Percentiles rank a stretch among this genome's conserved stretches.
Conservation (phyloP, 92 coral and sea anemone species). For the Heliopora coerulea region DNA sequence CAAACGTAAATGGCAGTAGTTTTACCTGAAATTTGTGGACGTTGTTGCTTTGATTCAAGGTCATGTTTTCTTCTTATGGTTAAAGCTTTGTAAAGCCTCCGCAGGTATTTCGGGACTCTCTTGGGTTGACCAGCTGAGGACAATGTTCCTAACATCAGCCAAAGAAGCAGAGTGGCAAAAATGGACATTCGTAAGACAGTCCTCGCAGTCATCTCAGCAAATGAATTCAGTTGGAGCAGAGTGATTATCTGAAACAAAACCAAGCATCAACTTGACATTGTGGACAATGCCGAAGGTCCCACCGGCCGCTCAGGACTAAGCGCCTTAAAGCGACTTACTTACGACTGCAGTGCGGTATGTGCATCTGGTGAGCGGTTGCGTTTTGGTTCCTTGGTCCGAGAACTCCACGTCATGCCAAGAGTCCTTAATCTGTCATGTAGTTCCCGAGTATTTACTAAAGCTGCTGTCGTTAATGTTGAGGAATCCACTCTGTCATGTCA, state of each 20-base stretch:
- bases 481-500: not conserved
- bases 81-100: not conserved
- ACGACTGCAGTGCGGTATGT: too few species aligned
- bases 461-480: not conserved
- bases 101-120: slow-evolving; percentile 9
- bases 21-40: slow-evolving; percentile 8
- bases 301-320: too few species aligned
- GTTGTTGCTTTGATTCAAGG: not conserved
- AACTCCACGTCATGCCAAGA: too few species aligned
- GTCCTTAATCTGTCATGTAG: too few species aligned
- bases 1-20: not conserved
- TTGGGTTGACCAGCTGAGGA: slow-evolving; percentile 4
- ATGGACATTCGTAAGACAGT: not conserved
- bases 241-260: too few species aligned
- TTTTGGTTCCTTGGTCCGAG: too few species aligned
- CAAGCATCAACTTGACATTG: too few species aligned
- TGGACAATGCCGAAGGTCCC: too few species aligned
- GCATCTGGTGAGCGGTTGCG: too few species aligned
- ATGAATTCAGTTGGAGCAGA: too few species aligned
- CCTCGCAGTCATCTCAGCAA: not conserved
- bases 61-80: not conserved
- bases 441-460: too few species aligned
- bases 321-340: too few species aligned
- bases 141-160: not conserved
- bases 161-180: not conserved